Base-by-base conservation (phyloP, 2,888 invertebrate genomes). In the Mythimna albipuncta region DNA sequence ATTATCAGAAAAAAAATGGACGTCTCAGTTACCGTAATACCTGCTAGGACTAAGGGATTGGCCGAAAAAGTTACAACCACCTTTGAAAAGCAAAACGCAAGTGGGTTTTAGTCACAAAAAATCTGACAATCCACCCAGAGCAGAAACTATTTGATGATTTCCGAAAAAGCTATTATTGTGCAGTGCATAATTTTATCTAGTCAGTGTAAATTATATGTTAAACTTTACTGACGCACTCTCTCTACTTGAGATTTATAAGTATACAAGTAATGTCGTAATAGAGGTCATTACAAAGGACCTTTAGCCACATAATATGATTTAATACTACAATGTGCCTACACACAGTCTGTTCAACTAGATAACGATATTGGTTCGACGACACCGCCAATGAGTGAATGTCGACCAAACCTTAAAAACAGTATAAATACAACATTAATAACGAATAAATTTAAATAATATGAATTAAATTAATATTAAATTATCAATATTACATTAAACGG, bases 381-480 rank as follows among this genome's bases (percentile, higher is more conserved):
- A 71, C 73, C 63, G 64, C 68, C 38, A 76, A 64, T 64, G 64
- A 63, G 64, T 67, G 66, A 80, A 82, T 86, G 79, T 77, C 73
- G 63, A 64, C 64, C 35, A 81, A 68, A 73, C 74, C 62, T 78
- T 70, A 80, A 72, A 77, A 80, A 50, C 68, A 81, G 73, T 68
- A 80, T 86, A 81, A 79, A 77, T 75, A 84, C 72, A 69, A 50
- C 68, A 79, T 83, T 76, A 81, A 69, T 79, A 64, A 57, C 35
- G 84, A 73, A 86, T 86, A 84, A 82, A 86, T 86, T 87, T 85
- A 69, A 87, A 85, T 87, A 81, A 83, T 73, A 74, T 76, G 72
- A 78, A 81, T 81, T 62, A 76, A 85, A 82, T 84, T 79, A 77
- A 77, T 69, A 80, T 74, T 66, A 74, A 75, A 73, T 83, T 68